Percentiles rank a stretch among this genome's conserved stretches.
Evolutionary conservation across 2,113 vertebrate species (phyloP).

Genomic region (Pipa parva): DNA sequence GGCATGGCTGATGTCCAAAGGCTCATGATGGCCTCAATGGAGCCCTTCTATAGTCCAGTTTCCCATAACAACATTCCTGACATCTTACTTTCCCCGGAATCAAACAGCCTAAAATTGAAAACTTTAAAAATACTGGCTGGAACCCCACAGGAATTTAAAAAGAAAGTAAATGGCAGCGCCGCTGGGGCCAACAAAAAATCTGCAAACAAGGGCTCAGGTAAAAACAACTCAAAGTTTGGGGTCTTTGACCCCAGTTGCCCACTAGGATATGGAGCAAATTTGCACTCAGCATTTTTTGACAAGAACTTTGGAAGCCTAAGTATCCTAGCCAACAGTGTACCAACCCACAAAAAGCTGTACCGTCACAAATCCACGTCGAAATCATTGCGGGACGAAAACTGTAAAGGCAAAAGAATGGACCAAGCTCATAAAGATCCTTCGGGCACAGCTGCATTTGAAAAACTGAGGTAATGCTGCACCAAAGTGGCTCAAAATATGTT

Average conservation of each 20-base stretch:
- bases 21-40: conserved; percentile 98
- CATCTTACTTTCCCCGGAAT: conserved; percentile 82
- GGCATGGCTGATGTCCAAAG: conserved; percentile 98
- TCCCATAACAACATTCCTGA: conserved; percentile 66
- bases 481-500: conserved; percentile 80
- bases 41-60: conserved; percentile 89
- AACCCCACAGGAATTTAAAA: conserved; percentile 89
- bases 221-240: conserved; percentile 80
- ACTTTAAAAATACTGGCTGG: conserved; percentile 96
- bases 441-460: conserved; percentile 96
- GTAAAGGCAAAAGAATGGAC: conserved; percentile 88
- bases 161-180: conserved; percentile 71
- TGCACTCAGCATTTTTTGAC: conserved; percentile 79
- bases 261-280: conserved; percentile 62
- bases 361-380: conserved; percentile 98
- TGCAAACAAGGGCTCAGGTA: conserved; percentile 77
- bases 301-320: conserved; percentile 88
- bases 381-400: conserved; percentile 90
- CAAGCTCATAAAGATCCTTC: conserved; percentile 88
- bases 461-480: conserved; percentile 99
- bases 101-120: conserved; percentile 96
- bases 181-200: conserved; percentile 76
- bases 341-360: conserved; percentile 98
- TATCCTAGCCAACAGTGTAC: conserved; percentile 85
- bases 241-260: conserved; percentile 73